phyloP scores from a whole-genome alignment of 2,113 vertebrate species.

The Sander vitreus region DNA sequence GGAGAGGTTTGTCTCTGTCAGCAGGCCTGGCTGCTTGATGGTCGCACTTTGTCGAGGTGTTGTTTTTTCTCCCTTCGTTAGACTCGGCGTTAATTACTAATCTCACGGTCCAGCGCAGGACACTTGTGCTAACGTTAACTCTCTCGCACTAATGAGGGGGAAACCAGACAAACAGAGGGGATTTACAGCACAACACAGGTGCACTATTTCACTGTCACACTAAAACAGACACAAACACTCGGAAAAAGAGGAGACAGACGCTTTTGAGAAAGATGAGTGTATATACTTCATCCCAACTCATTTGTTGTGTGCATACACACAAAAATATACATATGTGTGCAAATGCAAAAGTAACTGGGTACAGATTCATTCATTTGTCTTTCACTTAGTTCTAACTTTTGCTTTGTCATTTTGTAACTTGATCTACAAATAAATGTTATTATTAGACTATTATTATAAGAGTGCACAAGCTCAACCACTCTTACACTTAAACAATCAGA shows the following conservation, averaged over 20 bases:
- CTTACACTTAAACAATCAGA: conserved; percentile 1
- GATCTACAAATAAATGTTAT: background rate
- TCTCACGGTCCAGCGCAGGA: conserved; percentile 86
- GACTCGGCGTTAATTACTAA: conserved; percentile 86
- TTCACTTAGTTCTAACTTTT: background rate
- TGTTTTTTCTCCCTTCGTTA: conserved; percentile 86
- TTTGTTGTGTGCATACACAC: background rate
- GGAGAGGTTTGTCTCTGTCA: conserved; percentile 77
- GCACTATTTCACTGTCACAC: conserved; percentile 65
- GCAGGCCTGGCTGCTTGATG: conserved; percentile 81
- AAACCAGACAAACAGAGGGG: conserved; percentile 83
- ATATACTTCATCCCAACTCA: too few species aligned
- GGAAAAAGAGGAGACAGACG: background rate
- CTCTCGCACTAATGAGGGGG: conserved; percentile 84
- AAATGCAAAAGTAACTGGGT: background rate
- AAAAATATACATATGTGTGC: background rate
- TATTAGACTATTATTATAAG: background rate
- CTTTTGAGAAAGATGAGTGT: background rate
- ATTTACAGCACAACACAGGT: conserved; percentile 79
- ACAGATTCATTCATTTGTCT: background rate
- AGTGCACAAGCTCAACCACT: background rate
- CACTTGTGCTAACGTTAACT: conserved; percentile 83
- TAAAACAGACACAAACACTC: conserved; percentile 44
- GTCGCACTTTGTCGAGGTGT: conserved; percentile 83
- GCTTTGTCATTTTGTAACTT: background rate